These are phyloP conservation scores for Halichondria panicea DNA, from an alignment of 37 sponge, comb jelly and placozoan species.

Conservation along the genomic window DNA sequence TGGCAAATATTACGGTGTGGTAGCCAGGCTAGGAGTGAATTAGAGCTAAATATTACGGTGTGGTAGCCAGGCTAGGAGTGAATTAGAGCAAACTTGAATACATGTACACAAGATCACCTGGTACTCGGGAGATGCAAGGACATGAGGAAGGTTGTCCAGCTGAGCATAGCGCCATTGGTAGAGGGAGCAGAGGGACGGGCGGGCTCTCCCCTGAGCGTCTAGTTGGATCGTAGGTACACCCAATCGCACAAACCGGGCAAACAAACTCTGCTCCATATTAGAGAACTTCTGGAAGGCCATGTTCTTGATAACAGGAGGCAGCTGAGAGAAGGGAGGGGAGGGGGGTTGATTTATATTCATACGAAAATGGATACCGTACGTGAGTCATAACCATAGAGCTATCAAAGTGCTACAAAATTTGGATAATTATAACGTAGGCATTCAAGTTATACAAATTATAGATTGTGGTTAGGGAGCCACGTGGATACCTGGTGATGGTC, in stretches of 20 bases:
- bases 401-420: no score
- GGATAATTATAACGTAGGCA: no score
- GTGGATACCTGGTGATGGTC: conserved; percentile 93
- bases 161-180: conserved; percentile 89
- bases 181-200: conserved; percentile 85
- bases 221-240: conserved; percentile 97
- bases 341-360: background rate
- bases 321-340: conserved; percentile 38
- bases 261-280: conserved; percentile 99
- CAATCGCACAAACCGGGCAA: conserved; percentile 93
- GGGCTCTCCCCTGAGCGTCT: conserved; percentile 97
- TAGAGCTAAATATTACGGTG: no score
- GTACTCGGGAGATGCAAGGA: conserved; percentile 74
- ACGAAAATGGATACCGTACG: no score
- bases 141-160: conserved; percentile 94
- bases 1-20: no score
- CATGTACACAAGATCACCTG: no score
- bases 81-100: no score
- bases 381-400: no score
- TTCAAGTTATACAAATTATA: background rate
- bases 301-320: conserved; percentile 99
- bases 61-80: no score
- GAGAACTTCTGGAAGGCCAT: conserved; percentile 99
- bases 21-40: no score
- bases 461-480: background rate